Evolutionary conservation across 2,113 vertebrate genomes (phyloP).

Genomic region (Phoxinus phoxinus): DNA sequence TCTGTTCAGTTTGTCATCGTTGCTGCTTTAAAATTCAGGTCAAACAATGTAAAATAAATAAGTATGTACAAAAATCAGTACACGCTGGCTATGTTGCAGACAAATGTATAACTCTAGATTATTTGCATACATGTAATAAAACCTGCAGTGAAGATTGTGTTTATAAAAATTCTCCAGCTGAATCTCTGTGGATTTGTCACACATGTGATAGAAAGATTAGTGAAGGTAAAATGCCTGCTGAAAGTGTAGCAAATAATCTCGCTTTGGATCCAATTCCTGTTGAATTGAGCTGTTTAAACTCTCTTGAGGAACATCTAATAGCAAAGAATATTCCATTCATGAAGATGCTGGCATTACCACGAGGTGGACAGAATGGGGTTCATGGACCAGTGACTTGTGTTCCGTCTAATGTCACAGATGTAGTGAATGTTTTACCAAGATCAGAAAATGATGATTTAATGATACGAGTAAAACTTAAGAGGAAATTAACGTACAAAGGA

Average conservation of each 20-base stretch:
- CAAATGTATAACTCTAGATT: slow-evolving; percentile 18
- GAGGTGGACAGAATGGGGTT: neutral
- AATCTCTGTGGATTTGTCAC: slow-evolving; percentile 24
- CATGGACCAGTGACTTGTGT: too few relatives aligned
- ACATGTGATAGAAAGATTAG: slow-evolving; percentile 30
- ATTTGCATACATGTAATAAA: slow-evolving; percentile 24
- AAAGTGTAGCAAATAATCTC: slow-evolving; percentile 35
- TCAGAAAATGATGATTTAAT: too few relatives aligned
- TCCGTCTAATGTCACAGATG: too few relatives aligned
- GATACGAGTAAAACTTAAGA: too few relatives aligned
- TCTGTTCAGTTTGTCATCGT: slow-evolving; percentile 23
- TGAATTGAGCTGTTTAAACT: slow-evolving; percentile 35
- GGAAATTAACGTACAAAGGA: too few relatives aligned
- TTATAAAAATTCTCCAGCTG: neutral
- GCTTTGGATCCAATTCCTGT: slow-evolving; percentile 17
- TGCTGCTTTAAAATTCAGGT: slow-evolving; percentile 20
- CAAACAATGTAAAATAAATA: neutral
- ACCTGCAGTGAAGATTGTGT: neutral
- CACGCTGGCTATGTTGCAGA: neutral
- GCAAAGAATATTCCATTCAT: slow-evolving; percentile 48
- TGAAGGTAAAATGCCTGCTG: slow-evolving; percentile 23
- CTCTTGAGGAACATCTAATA: slow-evolving; percentile 47
- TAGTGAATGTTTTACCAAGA: too few relatives aligned
- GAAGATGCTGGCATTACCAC: slow-evolving; percentile 30
- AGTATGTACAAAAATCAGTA: slow-evolving; percentile 4